Base-by-base conservation (phyloP, 2,113 vertebrate species). In the Martes martes region DNA sequence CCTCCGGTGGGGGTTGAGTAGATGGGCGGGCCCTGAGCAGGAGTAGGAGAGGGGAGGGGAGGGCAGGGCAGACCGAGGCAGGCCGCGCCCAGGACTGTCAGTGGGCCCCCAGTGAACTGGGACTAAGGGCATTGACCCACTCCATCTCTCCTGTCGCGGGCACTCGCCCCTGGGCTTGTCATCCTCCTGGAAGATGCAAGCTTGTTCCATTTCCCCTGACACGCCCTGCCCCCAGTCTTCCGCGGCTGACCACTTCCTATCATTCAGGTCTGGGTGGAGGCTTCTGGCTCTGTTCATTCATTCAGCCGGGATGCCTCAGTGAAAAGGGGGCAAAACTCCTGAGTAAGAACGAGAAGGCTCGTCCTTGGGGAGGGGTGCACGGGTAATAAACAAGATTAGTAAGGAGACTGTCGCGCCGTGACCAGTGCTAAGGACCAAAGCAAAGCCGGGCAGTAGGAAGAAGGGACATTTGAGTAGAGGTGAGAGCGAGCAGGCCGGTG, bases 331-430 rank as follows among this genome's bases (percentile, higher is more conserved):
- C 24, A 11, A 0, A 23, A n/a, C 39, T 15, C 45, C 59, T 21
- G 71, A 65, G n/a, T 65, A 1, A 61, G 50, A 65, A 3, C 15
- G 47, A 65, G 82, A 71, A 59, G 23, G 61, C 28, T 11, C 8
- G 5, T 50, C 59, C 50, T 10, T 15, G 26, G 11, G 36, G 71
- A 18, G 59, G 24, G 33, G n/a, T 3, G 36, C 36, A 11, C 4
- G 2, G 65, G 74, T 31, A 16, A 15, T 24, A 55, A 36, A 8
- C 14, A 1, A 3, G 85, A 31, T 23, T 63, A 39, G 13, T 59
- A 28, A 94, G 71, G 84, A 26, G 79, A 61, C 23, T 7, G 10
- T 33, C 31, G 16, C 3, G 0, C 7, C 0, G 0, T 14, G 47
- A 8, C 47, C 2, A 0, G 11, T 6, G 33, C n/a, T 33, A 21